These are phyloP conservation scores for Limnephilus lunatus DNA, from an alignment of 2,888 invertebrate species.

Conservation along the genomic window DNA sequence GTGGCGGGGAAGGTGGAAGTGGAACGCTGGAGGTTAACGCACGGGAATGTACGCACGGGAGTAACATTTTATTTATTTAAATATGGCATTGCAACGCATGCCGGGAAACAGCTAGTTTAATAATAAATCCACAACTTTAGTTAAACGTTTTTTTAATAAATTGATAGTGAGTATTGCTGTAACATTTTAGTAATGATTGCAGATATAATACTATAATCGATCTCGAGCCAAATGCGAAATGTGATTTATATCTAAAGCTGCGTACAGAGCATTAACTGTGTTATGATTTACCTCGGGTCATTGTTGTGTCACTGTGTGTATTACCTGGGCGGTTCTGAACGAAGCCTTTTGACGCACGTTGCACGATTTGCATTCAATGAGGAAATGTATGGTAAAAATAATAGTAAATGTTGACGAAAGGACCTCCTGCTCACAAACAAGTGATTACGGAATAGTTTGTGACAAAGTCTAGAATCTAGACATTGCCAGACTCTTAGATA, in stretches of 20 bases:
- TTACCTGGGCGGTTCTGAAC: neutral
- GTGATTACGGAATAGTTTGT: too few species aligned
- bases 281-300: neutral
- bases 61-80: too few species aligned
- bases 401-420: neutral
- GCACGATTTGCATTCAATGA: neutral
- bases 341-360: neutral
- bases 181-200: neutral
- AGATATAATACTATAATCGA: neutral
- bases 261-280: neutral
- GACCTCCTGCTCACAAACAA: neutral
- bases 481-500: neutral
- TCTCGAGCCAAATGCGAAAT: neutral
- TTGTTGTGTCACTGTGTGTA: neutral
- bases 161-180: too few species aligned
- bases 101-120: too few species aligned
- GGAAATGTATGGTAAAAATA: neutral
- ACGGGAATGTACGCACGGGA: too few species aligned
- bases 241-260: neutral
- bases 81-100: too few species aligned
- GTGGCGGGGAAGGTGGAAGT: too few species aligned
- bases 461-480: too few species aligned
- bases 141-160: too few species aligned
- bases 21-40: too few species aligned
- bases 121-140: too few species aligned